These are phyloP conservation scores for Saccostrea echinata DNA, from an alignment of 1,140 invertebrate genomes.

Conservation along the genomic window DNA sequence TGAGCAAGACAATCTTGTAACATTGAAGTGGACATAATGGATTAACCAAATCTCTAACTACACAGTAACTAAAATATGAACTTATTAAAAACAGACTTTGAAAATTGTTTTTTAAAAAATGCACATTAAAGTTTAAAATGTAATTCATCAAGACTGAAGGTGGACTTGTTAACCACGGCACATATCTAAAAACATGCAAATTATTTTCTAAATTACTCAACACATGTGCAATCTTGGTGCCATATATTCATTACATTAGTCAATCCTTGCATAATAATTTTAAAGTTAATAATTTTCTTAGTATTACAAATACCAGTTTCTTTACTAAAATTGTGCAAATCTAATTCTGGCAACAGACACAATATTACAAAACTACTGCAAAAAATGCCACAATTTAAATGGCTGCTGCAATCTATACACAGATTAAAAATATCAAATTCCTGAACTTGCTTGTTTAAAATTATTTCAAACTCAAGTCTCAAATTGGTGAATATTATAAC, in stretches of 20 bases:
- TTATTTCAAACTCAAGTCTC: neutral
- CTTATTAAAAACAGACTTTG: neutral
- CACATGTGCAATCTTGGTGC: neutral
- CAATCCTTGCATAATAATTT: neutral
- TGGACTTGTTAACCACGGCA: too few species aligned
- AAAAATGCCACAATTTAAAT: neutral
- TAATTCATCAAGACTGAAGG: too few species aligned
- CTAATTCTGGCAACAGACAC: constrained; percentile 33
- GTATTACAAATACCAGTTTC: neutral
- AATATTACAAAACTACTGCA: constrained; percentile 11
- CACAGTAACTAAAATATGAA: neutral
- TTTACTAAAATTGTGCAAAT: neutral
- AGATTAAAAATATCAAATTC: too few species aligned
- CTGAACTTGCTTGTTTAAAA: neutral
- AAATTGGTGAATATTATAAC: neutral
- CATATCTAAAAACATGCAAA: too few species aligned
- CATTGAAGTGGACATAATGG: neutral
- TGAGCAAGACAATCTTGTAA: neutral
- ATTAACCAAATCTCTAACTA: neutral
- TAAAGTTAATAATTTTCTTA: neutral
- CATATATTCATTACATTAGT: neutral
- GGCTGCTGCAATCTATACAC: neutral
- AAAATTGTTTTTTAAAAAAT: too few species aligned
- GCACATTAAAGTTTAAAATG: too few species aligned
- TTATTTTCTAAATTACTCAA: neutral